Conservation (phyloP, 2,797 vertebrate genomes). For the Sphenopsis melanotis region DNA sequence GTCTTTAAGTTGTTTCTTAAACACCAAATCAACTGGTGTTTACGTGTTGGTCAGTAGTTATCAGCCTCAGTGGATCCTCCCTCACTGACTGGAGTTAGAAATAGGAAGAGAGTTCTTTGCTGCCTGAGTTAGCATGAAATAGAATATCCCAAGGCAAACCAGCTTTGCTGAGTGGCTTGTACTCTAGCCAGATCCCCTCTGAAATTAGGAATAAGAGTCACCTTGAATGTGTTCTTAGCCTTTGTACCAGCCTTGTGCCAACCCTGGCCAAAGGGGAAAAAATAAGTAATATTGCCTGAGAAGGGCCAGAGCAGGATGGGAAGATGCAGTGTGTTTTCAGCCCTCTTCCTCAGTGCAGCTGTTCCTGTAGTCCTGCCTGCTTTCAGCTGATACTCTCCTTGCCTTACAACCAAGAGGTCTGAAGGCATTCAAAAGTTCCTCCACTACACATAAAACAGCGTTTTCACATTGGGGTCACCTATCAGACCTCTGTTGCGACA, state of each 20-base stretch:
- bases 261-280: neutral
- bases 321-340: neutral
- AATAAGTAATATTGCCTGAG: neutral
- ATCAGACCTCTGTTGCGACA: neutral
- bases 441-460: neutral
- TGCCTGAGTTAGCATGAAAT: neutral
- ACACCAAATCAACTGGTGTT: neutral
- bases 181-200: neutral
- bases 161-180: neutral
- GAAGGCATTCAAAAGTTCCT: neutral
- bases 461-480: neutral
- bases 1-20: neutral
- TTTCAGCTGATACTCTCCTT: neutral
- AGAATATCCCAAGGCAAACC: neutral
- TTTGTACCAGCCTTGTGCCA: neutral
- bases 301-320: neutral
- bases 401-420: neutral
- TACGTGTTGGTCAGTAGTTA: neutral
- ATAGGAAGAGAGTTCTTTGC: neutral
- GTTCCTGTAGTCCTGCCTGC: neutral
- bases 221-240: rapidly evolving
- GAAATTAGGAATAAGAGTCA: neutral
- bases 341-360: neutral
- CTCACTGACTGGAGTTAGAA: neutral
- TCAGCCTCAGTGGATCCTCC: neutral